Percentiles rank a stretch among this genome's conserved stretches.
These are phyloP conservation scores for Anser cygnoides DNA, from an alignment of 2,113 vertebrate species.

Conservation along the genomic window DNA sequence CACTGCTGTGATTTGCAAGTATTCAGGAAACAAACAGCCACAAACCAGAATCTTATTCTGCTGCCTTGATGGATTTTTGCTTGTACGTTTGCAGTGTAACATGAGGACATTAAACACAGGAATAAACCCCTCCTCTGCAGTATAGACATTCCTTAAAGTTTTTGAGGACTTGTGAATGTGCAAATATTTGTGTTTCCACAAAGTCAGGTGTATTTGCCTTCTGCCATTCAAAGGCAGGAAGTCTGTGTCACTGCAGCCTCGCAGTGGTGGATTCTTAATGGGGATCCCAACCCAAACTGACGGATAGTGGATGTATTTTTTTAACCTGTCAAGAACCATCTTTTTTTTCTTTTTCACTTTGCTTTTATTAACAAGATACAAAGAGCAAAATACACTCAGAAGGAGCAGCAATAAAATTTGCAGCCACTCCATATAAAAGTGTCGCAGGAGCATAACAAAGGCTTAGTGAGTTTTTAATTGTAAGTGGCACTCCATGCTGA, in stretches of 20 bases:
- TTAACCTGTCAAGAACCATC: constrained; percentile 45
- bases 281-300: constrained; percentile 60
- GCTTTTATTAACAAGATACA: constrained; percentile 37
- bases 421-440: not conserved
- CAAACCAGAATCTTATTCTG: not conserved
- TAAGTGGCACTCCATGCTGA: not conserved
- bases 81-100: not conserved
- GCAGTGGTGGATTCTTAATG: constrained; percentile 30
- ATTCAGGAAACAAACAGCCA: not conserved
- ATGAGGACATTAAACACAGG: not conserved
- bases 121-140: not conserved
- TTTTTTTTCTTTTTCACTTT: constrained; percentile 37
- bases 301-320: constrained; percentile 47
- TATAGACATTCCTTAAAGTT: not conserved
- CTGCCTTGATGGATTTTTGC: not conserved
- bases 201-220: constrained; percentile 45
- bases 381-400: not conserved
- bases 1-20: not conserved
- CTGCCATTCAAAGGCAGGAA: constrained; percentile 51
- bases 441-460: rapidly evolving
- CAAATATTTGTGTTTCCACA: constrained; percentile 58
- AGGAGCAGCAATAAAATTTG: not conserved
- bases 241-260: constrained; percentile 30
- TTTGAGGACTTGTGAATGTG: constrained; percentile 11
- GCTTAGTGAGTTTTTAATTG: not conserved